Base-by-base conservation (phyloP, 1,140 invertebrate species). In the Zaprionus tsacasi region DNA sequence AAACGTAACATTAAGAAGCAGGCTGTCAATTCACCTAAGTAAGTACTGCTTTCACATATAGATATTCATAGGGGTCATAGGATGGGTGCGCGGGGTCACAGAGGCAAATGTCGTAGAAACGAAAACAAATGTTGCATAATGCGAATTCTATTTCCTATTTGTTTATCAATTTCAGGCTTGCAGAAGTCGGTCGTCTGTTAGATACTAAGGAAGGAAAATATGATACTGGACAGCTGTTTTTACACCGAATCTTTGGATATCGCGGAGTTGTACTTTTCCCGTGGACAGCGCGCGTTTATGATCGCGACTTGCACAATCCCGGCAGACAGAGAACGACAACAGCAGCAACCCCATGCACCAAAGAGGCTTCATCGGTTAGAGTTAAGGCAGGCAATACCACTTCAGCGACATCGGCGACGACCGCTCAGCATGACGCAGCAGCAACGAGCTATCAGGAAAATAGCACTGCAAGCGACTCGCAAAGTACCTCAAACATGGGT, bases 201-300 rank as follows among this genome's bases (percentile, higher is more conserved):
- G 93, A 95, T 54, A 97, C 97, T 43, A 98, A 98, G 94, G 94
- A 96, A 74, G 97, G 97, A 43, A 97, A 98, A 93, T 99, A 99
- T 94, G 97, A 98, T 86, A 98, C 98, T 12, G 98, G 98, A 35
- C 98, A 99, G 93, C 93, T 99, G 48, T 99, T 99, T 92, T 93
- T 99, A 21, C 98, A 99, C 92, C 95, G 96, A 91, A 96, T 99
- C 15, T 99, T 99, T 94, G 98, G 98, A 13, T 99, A 99, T 92
- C 94, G 98, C 82, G 98, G 98, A 11, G 98, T 99, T 7, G 96
- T 99, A 70, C 94, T 99, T 21, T 99, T 99, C 93, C 98, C 98
- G 6, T 99, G 98, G 98, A 93, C 97, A 48, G 98, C 98, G 5
- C 95, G 96, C 92, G 98, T 99, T 11, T 99, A 98, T 91, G 98